These are phyloP conservation scores for Gallirallus australis DNA, from an alignment of 2,797 vertebrate genomes.

Conservation along the genomic window DNA sequence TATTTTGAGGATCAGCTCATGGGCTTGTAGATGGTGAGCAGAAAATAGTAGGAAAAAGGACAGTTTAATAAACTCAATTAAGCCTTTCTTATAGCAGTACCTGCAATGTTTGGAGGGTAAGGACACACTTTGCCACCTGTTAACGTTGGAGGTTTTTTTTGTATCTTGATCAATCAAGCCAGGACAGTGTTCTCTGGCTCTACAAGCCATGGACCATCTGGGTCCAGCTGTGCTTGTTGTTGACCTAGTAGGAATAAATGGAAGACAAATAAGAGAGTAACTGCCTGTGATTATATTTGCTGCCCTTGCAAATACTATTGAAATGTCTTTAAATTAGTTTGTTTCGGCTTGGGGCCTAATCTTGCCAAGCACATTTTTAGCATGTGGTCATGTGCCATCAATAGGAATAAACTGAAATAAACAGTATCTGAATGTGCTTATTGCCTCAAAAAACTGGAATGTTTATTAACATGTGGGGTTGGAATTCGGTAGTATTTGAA, in stretches of 20 bases:
- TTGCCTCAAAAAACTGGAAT: neutral
- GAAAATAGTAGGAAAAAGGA: neutral
- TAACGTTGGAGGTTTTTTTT: neutral
- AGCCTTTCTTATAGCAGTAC: neutral
- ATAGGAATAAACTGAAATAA: slow-evolving; percentile 14
- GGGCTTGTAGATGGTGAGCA: neutral
- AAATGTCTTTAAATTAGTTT: slow-evolving; percentile 43
- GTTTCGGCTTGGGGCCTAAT: neutral
- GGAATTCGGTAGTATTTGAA: neutral
- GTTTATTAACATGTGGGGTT: neutral
- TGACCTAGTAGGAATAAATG: slow-evolving; percentile 29
- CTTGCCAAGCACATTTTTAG: slow-evolving; percentile 45
- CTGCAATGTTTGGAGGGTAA: neutral
- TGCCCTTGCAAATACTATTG: neutral
- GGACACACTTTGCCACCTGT: neutral
- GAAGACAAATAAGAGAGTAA: slow-evolving; percentile 4
- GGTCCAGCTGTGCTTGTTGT: neutral
- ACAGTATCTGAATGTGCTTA: neutral
- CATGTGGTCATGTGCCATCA: neutral
- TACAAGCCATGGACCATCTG: neutral
- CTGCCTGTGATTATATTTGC: slow-evolving; percentile 7
- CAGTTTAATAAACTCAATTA: neutral
- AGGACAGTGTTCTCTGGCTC: neutral
- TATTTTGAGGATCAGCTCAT: neutral
- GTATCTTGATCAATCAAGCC: neutral